Evolutionary conservation across 1,140 invertebrate species (phyloP).

Genomic region (Agrypnia vestita): DNA sequence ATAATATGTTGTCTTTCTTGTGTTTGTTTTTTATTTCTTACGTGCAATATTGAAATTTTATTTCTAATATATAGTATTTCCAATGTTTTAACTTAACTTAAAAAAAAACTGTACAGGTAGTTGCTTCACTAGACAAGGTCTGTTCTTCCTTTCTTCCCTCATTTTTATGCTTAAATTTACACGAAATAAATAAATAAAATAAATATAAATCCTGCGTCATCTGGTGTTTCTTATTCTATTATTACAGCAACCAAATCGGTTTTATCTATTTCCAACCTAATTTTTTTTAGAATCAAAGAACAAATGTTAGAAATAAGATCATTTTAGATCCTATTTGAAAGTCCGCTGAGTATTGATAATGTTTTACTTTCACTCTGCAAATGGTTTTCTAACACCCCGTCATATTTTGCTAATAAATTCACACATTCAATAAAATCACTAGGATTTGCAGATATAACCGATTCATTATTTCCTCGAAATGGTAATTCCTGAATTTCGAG

Average conservation of each 20-base stretch:
- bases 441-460: slow-evolving; percentile 29
- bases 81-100: too few species aligned
- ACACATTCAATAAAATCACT: slow-evolving; percentile 41
- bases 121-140: too few species aligned
- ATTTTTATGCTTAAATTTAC: too few species aligned
- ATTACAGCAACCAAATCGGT: slow-evolving; percentile 55
- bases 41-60: too few species aligned
- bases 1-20: too few species aligned
- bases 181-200: too few species aligned
- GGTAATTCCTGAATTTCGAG: slow-evolving; percentile 39
- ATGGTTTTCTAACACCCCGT: slow-evolving; percentile 41
- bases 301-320: slow-evolving; percentile 44
- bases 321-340: slow-evolving; percentile 50
- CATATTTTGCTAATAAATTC: slow-evolving; percentile 43
- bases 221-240: slow-evolving; percentile 58
- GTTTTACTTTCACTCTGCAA: not conserved
- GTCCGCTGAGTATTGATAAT: not conserved
- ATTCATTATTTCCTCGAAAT: slow-evolving; percentile 37
- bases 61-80: too few species aligned
- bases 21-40: too few species aligned
- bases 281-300: slow-evolving; percentile 35
- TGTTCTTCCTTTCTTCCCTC: too few species aligned
- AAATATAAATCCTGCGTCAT: too few species aligned
- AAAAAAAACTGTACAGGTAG: too few species aligned
- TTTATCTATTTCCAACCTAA: slow-evolving; percentile 47